A percentile compares a stretch with the other conserved stretches of the same genome.
phyloP scores from a whole-genome alignment of 2,888 invertebrate genomes.

The Microchrysa polita region DNA sequence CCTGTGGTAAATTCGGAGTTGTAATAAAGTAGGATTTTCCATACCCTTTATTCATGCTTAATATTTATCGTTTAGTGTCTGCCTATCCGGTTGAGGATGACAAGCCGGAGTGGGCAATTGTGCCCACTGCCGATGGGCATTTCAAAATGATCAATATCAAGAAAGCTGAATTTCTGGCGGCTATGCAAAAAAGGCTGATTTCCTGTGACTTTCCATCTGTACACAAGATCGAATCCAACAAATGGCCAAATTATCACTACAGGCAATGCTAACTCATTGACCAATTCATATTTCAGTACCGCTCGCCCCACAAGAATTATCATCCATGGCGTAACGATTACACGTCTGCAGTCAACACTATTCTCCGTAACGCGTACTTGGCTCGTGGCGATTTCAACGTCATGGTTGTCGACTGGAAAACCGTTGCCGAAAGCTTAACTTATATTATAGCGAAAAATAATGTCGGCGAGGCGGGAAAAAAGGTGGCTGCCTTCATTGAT shows the following conservation, averaged over 20 bases:
- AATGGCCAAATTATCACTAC: neutral
- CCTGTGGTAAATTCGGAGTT: conserved; percentile 18
- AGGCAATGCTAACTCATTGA: neutral
- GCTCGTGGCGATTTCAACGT: conserved; percentile 69
- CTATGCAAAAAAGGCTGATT: neutral
- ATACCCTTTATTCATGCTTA: too few relatives aligned
- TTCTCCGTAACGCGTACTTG: conserved; percentile 65
- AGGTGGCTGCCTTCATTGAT: conserved; percentile 56
- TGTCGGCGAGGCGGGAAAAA: conserved; percentile 54
- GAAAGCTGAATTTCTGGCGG: conserved; percentile 16
- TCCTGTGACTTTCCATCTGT: conserved; percentile 54
- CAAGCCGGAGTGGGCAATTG: conserved; percentile 18
- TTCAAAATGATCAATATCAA: conserved; percentile 22
- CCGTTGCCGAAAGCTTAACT: conserved; percentile 66
- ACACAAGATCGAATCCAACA: conserved; percentile 55
- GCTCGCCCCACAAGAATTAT: too few relatives aligned
- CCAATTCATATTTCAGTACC: neutral
- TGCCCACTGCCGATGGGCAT: conserved; percentile 29
- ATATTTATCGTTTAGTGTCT: too few relatives aligned
- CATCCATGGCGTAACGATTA: conserved; percentile 70
- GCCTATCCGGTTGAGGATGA: conserved; percentile 17
- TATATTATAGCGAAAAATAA: conserved; percentile 68
- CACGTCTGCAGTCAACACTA: conserved; percentile 59
- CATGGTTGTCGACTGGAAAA: conserved; percentile 71
- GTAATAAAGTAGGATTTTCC: too few relatives aligned